phyloP scores from a whole-genome alignment of 2,888 invertebrate species.

The Calameuta idolon region DNA sequence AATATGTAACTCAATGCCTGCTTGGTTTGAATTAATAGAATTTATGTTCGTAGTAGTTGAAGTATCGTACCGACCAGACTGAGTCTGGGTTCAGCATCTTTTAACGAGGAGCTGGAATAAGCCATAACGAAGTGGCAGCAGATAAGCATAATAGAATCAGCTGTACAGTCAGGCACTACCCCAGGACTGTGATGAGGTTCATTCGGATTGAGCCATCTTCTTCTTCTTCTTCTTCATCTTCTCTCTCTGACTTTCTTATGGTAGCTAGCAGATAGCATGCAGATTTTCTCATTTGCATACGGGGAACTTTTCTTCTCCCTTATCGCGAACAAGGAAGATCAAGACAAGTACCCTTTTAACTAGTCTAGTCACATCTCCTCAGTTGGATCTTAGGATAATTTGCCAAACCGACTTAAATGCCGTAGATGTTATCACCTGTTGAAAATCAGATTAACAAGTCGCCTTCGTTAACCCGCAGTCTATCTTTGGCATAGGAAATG shows the following conservation, averaged over 20 bases:
- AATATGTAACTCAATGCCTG: background rate
- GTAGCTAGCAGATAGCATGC: background rate
- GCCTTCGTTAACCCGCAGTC: background rate
- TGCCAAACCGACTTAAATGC: background rate
- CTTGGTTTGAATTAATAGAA: background rate
- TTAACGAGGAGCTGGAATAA: conserved; percentile 1
- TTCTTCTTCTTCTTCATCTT: background rate
- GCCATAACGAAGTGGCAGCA: conserved; percentile 3
- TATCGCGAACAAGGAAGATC: background rate
- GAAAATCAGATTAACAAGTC: background rate
- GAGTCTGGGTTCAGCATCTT: background rate
- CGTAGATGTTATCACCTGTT: background rate
- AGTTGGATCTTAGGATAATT: background rate
- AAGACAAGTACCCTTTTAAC: background rate
- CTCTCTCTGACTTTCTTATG: background rate
- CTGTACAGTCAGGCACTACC: background rate
- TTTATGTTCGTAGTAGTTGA: background rate
- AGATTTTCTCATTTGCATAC: background rate
- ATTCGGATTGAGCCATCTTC: background rate
- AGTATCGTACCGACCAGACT: background rate
- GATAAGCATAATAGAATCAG: conserved; percentile 3
- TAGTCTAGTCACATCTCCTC: background rate
- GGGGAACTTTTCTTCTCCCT: background rate
- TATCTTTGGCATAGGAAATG: background rate
- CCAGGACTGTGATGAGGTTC: background rate